Conservation (phyloP, 2,797 vertebrate species). For the Loris lydekkerianus region DNA sequence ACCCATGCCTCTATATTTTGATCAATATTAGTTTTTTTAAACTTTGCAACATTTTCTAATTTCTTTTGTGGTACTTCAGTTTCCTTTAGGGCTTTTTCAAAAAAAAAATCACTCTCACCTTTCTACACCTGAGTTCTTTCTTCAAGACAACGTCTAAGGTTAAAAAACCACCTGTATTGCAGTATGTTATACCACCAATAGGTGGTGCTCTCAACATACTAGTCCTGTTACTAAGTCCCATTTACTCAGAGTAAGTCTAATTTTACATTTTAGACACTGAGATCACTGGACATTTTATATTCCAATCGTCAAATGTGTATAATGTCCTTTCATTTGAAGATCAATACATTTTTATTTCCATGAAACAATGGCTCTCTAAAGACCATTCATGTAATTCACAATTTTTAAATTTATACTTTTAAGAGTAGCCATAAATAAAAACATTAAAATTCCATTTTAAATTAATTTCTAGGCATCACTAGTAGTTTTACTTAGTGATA, state of each 20-base stretch:
- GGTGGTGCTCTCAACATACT: slow-evolving; percentile 47
- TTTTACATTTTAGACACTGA: neutral
- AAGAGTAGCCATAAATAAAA: slow-evolving; percentile 23
- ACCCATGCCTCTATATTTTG: neutral
- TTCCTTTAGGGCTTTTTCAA: neutral
- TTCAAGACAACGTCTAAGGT: neutral
- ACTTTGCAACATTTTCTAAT: neutral
- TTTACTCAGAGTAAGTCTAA: neutral
- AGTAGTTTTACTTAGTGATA: slow-evolving; percentile 14
- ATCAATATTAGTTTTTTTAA: neutral
- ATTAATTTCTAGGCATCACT: neutral
- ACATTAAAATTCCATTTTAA: slow-evolving; percentile 33
- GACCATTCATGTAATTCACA: neutral
- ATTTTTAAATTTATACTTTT: neutral
- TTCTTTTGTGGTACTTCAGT: neutral
- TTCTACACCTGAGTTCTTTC: neutral
- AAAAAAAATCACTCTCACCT: neutral
- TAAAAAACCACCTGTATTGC: neutral
- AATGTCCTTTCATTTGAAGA: slow-evolving; percentile 13
- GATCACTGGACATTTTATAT: neutral
- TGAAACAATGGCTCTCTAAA: neutral
- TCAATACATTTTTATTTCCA: neutral
- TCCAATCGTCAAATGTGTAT: slow-evolving; percentile 1
- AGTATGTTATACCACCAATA: slow-evolving; percentile 7
- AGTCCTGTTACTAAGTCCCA: neutral